These are phyloP conservation scores for Schizaphis graminum DNA, from an alignment of 2,888 invertebrate species.

Conservation along the genomic window DNA sequence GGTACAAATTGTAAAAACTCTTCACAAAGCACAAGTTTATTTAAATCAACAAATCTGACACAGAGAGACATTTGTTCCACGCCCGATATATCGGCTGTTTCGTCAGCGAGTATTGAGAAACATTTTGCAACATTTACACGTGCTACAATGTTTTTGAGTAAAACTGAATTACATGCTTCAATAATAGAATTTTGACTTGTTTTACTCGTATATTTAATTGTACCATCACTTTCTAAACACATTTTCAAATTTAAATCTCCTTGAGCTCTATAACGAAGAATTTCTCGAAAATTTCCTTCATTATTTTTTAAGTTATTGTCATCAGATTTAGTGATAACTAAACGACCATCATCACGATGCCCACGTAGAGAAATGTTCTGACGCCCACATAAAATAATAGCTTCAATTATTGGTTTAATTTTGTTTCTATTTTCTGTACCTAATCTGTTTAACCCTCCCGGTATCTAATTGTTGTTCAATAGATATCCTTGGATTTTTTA, in stretches of 20 bases:
- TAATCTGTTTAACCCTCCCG: too few species aligned
- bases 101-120: conserved; percentile 67
- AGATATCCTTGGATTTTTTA: too few species aligned
- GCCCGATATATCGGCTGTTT: conserved; percentile 67
- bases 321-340: conserved; percentile 13
- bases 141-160: conserved; percentile 68
- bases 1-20: conserved; percentile 43
- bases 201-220: conserved; percentile 22
- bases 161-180: conserved; percentile 67
- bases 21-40: conserved; percentile 41
- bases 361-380: too few species aligned
- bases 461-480: too few species aligned
- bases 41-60: conserved; percentile 35
- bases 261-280: conserved; percentile 27
- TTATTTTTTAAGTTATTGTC: conserved; percentile 37
- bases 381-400: too few species aligned
- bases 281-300: conserved; percentile 33
- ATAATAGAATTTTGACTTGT: conserved; percentile 69
- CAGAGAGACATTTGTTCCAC: conserved; percentile 67
- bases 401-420: too few species aligned
- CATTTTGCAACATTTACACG: conserved; percentile 67
- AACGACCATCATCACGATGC: conserved; percentile 29
- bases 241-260: conserved; percentile 28
- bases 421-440: too few species aligned
- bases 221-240: conserved; percentile 27